A percentile compares a stretch with the other conserved stretches of the same genome.
Conservation (phyloP, 1,140 invertebrate species). For the Trachymyrmex septentrionalis region DNA sequence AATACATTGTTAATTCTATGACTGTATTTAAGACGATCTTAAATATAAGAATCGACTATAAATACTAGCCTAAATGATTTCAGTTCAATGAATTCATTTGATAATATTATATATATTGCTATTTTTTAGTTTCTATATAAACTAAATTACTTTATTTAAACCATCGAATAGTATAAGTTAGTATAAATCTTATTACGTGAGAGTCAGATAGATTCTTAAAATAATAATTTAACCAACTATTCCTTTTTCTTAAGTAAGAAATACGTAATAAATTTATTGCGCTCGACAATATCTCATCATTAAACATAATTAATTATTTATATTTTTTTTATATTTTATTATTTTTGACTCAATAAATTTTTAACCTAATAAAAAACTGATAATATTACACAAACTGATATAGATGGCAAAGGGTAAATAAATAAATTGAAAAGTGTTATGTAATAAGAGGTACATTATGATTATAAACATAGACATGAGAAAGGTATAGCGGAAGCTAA, state of each 20-base stretch:
- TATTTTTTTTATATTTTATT: too few species aligned
- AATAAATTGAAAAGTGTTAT: slow-evolving; percentile 18
- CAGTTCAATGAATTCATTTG: background rate
- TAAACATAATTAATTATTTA: slow-evolving; percentile 19
- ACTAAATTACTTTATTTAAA: background rate
- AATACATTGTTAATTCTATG: too few species aligned
- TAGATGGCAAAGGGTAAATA: background rate
- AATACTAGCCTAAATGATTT: background rate
- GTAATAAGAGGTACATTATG: slow-evolving; percentile 6
- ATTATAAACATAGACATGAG: slow-evolving; percentile 21
- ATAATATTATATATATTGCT: slow-evolving; percentile 4
- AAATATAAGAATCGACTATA: too few species aligned
- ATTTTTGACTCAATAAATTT: slow-evolving; percentile 17
- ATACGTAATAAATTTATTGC: slow-evolving; percentile 1
- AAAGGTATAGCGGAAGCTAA: background rate
- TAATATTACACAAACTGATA: slow-evolving; percentile 8
- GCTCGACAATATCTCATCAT: background rate
- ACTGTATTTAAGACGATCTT: too few species aligned
- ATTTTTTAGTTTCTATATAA: slow-evolving; percentile 32
- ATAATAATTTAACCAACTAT: background rate
- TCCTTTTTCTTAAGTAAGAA: background rate
- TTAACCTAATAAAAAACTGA: background rate
- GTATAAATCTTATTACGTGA: background rate
- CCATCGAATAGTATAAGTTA: background rate
- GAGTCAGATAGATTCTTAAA: background rate